These are phyloP conservation scores for Lasius platythorax DNA, from an alignment of 2,888 invertebrate genomes.

Conservation along the genomic window DNA sequence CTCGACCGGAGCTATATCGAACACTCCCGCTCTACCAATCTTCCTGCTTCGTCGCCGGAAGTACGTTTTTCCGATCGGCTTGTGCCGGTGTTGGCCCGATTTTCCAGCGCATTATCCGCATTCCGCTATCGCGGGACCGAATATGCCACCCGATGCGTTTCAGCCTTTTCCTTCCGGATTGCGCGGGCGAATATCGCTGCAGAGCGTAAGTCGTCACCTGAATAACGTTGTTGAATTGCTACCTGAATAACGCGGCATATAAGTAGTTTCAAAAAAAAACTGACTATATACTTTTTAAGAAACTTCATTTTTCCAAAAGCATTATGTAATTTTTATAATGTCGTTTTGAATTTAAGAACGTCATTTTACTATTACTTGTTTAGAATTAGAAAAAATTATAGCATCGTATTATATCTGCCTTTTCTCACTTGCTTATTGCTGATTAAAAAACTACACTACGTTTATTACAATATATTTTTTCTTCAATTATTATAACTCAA, in stretches of 20 bases:
- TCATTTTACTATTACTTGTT: neutral
- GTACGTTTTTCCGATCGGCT: conserved; percentile 61
- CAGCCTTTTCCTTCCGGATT: conserved; percentile 48
- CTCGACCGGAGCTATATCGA: conserved; percentile 15
- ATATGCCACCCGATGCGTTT: conserved; percentile 47
- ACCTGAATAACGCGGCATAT: conserved; percentile 18
- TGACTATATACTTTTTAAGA: neutral
- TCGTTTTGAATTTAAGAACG: neutral
- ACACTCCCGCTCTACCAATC: neutral
- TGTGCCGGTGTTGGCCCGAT: conserved; percentile 50
- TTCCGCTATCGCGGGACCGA: conserved; percentile 29
- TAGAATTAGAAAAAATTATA: neutral
- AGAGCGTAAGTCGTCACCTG: conserved; percentile 34
- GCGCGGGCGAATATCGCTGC: conserved; percentile 38
- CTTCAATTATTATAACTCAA: neutral
- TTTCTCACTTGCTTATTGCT: neutral
- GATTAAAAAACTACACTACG: neutral
- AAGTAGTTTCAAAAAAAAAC: neutral
- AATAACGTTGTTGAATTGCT: conserved; percentile 19
- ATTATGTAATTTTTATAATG: neutral
- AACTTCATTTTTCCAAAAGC: neutral
- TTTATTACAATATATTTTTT: neutral
- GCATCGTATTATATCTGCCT: neutral
- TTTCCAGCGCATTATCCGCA: conserved; percentile 55
- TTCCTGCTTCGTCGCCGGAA: conserved; percentile 41